phyloP scores from a whole-genome alignment of 2,888 invertebrate species.

The Orthonevra nobilis region DNA sequence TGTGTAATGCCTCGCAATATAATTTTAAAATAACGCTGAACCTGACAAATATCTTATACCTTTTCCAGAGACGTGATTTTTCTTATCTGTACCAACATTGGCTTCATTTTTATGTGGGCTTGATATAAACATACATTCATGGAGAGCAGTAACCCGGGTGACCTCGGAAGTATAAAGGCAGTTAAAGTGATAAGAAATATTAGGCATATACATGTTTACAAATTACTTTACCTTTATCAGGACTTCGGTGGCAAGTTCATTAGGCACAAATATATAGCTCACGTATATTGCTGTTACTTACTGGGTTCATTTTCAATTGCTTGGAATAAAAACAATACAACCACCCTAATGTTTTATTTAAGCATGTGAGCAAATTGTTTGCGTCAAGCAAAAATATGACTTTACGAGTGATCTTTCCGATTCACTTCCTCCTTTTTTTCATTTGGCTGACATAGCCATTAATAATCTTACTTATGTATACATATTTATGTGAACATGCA shows the following conservation, averaged over 20 bases:
- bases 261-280: too few relatives aligned
- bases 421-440: too few relatives aligned
- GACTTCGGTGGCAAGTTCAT: constrained; percentile 16
- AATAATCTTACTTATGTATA: too few relatives aligned
- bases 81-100: constrained; percentile 31
- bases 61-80: constrained; percentile 10
- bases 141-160: not conserved
- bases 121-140: not conserved
- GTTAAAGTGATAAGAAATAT: constrained; percentile 28
- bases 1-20: not conserved
- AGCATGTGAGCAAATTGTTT: not conserved
- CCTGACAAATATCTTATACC: constrained; percentile 3
- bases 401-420: too few relatives aligned
- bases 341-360: not conserved
- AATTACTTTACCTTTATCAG: constrained; percentile 18
- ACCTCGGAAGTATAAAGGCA: constrained; percentile 12
- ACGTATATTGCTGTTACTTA: constrained; percentile 7
- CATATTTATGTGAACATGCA: too few relatives aligned
- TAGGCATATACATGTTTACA: not conserved
- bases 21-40: not conserved
- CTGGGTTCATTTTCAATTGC: constrained; percentile 13
- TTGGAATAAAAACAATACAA: constrained; percentile 2
- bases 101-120: constrained; percentile 1
- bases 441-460: too few relatives aligned
- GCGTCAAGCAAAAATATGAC: not conserved